Percentiles rank a stretch among this genome's conserved stretches.
Evolutionary conservation across 2,113 vertebrate species (phyloP).

Genomic region (Furnarius figulus): DNA sequence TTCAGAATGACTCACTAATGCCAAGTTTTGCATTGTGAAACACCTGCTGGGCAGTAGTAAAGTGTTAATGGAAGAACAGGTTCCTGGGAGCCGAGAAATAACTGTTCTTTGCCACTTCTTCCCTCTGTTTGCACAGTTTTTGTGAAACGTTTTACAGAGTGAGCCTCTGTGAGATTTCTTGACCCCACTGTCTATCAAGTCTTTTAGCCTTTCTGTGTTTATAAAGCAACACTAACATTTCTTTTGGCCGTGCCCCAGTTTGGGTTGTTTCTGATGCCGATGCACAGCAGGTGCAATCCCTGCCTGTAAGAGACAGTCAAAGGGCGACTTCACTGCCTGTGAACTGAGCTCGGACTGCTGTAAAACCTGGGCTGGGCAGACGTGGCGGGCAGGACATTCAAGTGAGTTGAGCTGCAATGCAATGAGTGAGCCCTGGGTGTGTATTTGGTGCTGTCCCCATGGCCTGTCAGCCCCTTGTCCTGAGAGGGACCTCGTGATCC

Average conservation of each 20-base stretch:
- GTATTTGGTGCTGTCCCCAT: background rate
- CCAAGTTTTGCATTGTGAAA: background rate
- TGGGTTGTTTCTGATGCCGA: background rate
- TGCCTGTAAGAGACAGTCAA: background rate
- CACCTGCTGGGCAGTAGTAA: background rate
- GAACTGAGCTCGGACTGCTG: background rate
- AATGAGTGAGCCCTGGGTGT: background rate
- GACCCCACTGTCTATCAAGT: background rate
- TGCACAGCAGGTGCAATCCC: background rate
- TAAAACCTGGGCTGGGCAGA: background rate
- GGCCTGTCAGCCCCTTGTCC: background rate
- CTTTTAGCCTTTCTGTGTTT: background rate
- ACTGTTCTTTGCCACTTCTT: background rate
- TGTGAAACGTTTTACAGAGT: background rate
- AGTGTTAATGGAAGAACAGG: background rate
- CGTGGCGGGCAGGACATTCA: background rate
- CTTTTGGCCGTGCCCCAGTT: background rate
- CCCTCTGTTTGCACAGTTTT: background rate
- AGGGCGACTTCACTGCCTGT: background rate
- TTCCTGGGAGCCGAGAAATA: background rate
- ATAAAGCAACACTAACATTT: background rate
- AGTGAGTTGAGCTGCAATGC: background rate
- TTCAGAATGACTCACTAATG: background rate
- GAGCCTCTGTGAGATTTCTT: background rate
- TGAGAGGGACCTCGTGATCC: background rate